Evolutionary conservation across 1,140 invertebrate genomes (phyloP).

Genomic region (Onthophagus taurus): DNA sequence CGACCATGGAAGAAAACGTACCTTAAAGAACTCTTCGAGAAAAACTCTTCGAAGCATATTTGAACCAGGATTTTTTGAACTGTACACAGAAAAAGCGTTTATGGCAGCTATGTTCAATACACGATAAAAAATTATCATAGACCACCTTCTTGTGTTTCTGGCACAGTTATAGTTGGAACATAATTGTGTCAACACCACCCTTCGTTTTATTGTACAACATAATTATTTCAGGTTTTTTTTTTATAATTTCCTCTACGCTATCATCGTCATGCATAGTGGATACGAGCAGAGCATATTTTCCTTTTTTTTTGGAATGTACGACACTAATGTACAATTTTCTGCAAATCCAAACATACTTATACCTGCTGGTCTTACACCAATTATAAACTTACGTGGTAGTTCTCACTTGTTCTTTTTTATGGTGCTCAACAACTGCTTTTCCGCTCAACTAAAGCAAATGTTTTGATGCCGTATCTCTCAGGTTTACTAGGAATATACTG

Average conservation of each 20-base stretch:
- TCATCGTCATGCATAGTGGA: conserved; percentile 24
- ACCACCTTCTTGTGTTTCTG: conserved; percentile 24
- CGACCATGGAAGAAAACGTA: too few species aligned
- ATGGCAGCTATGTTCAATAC: conserved; percentile 30
- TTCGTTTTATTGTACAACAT: conserved; percentile 28
- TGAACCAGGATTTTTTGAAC: background rate
- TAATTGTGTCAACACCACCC: conserved; percentile 30
- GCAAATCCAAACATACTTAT: conserved; percentile 18
- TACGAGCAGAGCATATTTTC: conserved; percentile 23
- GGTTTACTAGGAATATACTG: too few species aligned
- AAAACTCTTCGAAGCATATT: background rate
- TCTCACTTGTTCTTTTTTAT: conserved; percentile 11
- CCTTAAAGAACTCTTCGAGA: background rate
- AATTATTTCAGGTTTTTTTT: conserved; percentile 31
- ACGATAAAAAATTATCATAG: conserved; percentile 30
- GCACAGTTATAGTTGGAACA: conserved; percentile 21
- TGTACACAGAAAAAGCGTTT: conserved; percentile 20
- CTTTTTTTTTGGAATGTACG: conserved; percentile 23
- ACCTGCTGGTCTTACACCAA: background rate
- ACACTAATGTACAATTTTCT: conserved; percentile 20
- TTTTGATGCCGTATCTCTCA: too few species aligned
- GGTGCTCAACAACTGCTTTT: too few species aligned
- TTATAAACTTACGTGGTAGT: conserved; percentile 10
- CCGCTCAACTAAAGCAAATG: too few species aligned
- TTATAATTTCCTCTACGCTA: conserved; percentile 16